These are phyloP conservation scores for Alauda arvensis DNA, from an alignment of 2,797 vertebrate genomes.

Conservation along the genomic window DNA sequence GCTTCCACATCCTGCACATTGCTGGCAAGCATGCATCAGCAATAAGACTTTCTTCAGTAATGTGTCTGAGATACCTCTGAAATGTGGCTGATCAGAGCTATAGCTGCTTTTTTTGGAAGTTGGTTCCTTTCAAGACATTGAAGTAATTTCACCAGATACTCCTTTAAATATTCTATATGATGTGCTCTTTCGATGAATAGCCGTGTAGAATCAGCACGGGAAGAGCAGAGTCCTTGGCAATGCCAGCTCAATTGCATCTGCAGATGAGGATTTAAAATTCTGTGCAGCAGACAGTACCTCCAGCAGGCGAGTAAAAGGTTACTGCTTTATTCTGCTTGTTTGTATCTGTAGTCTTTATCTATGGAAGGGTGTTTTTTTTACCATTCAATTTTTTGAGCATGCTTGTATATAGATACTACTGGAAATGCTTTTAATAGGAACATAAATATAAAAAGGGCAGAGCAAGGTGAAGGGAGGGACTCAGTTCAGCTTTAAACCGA, in stretches of 20 bases:
- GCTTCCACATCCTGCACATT: slow-evolving; percentile 49
- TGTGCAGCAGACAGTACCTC: slow-evolving; percentile 78
- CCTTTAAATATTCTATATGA: slow-evolving; percentile 64
- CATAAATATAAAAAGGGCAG: slow-evolving; percentile 69
- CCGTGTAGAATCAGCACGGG: slow-evolving; percentile 64
- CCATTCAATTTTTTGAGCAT: slow-evolving; percentile 55
- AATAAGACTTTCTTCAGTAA: slow-evolving; percentile 55
- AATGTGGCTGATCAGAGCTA: slow-evolving; percentile 42
- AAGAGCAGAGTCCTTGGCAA: slow-evolving; percentile 74
- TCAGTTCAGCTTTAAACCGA: slow-evolving; percentile 61
- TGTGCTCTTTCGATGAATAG: slow-evolving; percentile 62
- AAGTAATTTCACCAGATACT: slow-evolving; percentile 66
- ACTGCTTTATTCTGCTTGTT: slow-evolving; percentile 77
- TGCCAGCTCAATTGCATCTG: slow-evolving; percentile 75
- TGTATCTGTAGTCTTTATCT: slow-evolving; percentile 68
- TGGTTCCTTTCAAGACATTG: slow-evolving; percentile 45
- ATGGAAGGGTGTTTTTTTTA: slow-evolving; percentile 17
- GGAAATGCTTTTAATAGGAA: slow-evolving; percentile 64
- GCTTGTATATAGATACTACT: slow-evolving; percentile 55
- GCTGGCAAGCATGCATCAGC: slow-evolving; percentile 56
- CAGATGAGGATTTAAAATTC: slow-evolving; percentile 81
- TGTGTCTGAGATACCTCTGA: slow-evolving; percentile 37
- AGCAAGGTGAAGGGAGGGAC: slow-evolving; percentile 70
- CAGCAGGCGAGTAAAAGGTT: slow-evolving; percentile 81
- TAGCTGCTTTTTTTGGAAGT: slow-evolving; percentile 56